Conservation (phyloP, 2,888 invertebrate species). For the Pyrgus malvae region DNA sequence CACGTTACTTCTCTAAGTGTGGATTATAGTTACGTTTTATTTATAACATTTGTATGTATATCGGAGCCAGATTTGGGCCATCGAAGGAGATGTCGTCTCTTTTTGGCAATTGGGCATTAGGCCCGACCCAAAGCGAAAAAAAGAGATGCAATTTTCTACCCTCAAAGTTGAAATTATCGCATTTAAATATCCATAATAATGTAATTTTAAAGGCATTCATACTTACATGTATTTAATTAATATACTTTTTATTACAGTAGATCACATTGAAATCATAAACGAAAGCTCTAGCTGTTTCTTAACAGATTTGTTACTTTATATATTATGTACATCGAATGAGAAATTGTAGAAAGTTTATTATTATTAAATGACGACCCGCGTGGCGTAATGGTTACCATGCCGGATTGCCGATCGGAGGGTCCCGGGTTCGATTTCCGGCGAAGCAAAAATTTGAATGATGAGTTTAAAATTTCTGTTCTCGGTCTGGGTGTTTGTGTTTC, state of each 20-base stretch:
- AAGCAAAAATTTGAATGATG: too few relatives aligned
- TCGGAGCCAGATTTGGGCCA: slow-evolving; percentile 19
- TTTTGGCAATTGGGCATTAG: background rate
- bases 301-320: too few relatives aligned
- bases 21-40: slow-evolving; percentile 36
- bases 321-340: too few relatives aligned
- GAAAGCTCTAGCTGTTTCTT: slow-evolving; percentile 10
- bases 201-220: slow-evolving; percentile 14
- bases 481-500: too few relatives aligned
- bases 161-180: slow-evolving; percentile 25
- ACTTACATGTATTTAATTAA: background rate
- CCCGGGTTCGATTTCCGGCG: too few relatives aligned
- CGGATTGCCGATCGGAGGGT: too few relatives aligned
- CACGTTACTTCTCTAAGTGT: slow-evolving; percentile 50
- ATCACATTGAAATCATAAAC: slow-evolving; percentile 14
- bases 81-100: slow-evolving; percentile 11
- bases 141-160: slow-evolving; percentile 25
- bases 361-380: too few relatives aligned
- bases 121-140: slow-evolving; percentile 7
- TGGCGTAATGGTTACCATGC: too few relatives aligned
- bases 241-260: background rate
- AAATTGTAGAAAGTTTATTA: too few relatives aligned
- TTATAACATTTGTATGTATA: slow-evolving; percentile 22
- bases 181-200: slow-evolving; percentile 3
- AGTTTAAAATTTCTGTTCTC: too few relatives aligned